Evolutionary conservation across 1,140 invertebrate species (phyloP).

Genomic region (Heliconius nattereri): DNA sequence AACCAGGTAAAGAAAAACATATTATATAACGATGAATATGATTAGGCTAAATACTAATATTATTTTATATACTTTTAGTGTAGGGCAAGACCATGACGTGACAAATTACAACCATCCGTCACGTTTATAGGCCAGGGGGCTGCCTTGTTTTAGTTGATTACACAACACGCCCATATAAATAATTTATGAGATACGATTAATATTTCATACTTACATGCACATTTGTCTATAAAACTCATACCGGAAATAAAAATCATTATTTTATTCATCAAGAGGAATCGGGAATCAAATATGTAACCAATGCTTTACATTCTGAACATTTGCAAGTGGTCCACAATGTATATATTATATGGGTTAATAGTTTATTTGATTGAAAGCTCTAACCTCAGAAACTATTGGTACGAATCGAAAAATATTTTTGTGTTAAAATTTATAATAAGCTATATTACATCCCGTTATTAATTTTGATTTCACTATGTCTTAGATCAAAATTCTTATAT

Average conservation of each 20-base stretch:
- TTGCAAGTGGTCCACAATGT: neutral
- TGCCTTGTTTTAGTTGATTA: conserved; percentile 63
- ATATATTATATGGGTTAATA: no score
- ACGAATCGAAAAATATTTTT: no score
- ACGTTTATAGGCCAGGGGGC: conserved; percentile 42
- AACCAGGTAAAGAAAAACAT: neutral
- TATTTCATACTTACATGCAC: conserved; percentile 15
- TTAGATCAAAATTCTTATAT: no score
- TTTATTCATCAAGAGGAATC: neutral
- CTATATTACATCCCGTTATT: no score
- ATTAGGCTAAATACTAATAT: conserved; percentile 28
- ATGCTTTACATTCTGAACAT: neutral
- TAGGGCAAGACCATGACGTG: conserved; percentile 50
- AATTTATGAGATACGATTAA: conserved; percentile 46
- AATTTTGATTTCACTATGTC: no score
- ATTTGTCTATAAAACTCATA: neutral
- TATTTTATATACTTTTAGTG: conserved; percentile 42
- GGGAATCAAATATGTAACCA: neutral
- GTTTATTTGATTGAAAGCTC: no score
- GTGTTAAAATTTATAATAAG: no score
- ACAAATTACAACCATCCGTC: conserved; percentile 62
- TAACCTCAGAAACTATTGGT: no score
- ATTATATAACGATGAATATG: neutral
- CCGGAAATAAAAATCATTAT: no score
- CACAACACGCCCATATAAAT: conserved; percentile 47